A percentile compares a stretch with the other conserved stretches of the same genome.
Evolutionary conservation across 2,888 invertebrate species (phyloP).

Genomic region (Anorthoa munda): DNA sequence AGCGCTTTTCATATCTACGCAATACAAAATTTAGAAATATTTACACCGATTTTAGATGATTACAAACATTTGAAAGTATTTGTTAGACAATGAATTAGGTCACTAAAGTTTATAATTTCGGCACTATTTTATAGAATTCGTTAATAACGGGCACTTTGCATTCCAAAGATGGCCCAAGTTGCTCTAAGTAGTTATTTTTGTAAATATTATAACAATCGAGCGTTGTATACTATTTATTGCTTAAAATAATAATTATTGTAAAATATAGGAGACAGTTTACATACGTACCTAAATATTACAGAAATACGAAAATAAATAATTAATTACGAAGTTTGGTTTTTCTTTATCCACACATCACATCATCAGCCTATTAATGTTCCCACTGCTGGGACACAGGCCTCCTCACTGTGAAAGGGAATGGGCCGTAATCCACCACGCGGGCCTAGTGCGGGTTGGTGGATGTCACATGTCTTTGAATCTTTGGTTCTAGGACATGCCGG

Average conservation of each 20-base stretch:
- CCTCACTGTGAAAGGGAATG: too few relatives aligned
- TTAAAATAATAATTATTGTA: constrained; percentile 74
- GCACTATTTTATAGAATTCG: constrained; percentile 61
- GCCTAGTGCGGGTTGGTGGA: too few relatives aligned
- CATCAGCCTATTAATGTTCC: too few relatives aligned
- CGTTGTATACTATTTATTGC: constrained; percentile 87
- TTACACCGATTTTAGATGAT: constrained; percentile 54
- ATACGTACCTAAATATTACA: constrained; percentile 77
- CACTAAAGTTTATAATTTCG: constrained; percentile 61
- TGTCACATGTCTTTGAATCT: too few relatives aligned
- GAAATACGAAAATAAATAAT: constrained; percentile 70
- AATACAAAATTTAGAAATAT: constrained; percentile 59
- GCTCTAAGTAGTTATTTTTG: constrained; percentile 70
- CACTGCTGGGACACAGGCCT: too few relatives aligned
- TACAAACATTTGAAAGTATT: constrained; percentile 54
- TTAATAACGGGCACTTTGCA: constrained; percentile 52
- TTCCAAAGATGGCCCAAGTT: constrained; percentile 56
- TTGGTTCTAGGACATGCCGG: too few relatives aligned
- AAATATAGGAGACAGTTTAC: constrained; percentile 78
- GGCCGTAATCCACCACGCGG: too few relatives aligned
- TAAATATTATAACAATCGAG: constrained; percentile 82
- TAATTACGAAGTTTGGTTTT: constrained; percentile 37
- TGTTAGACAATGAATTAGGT: constrained; percentile 54
- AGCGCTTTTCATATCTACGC: constrained; percentile 67
- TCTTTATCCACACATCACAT: too few relatives aligned